A percentile compares a stretch with the other conserved stretches of the same genome.
Evolutionary conservation across 2,888 invertebrate species (phyloP).

Genomic region (Adelphocoris suturalis): DNA sequence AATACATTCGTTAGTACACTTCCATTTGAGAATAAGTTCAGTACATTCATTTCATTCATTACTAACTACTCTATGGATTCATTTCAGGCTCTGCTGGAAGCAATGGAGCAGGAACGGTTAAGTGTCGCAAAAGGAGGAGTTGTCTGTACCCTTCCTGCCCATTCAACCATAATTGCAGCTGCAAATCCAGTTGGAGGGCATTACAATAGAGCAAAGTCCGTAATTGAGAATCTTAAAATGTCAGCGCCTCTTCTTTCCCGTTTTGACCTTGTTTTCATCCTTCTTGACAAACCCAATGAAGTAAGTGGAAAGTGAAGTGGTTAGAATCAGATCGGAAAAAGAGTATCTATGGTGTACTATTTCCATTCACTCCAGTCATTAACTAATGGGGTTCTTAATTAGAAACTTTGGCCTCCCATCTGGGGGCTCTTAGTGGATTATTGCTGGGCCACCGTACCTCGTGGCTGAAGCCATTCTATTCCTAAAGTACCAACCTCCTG

Average conservation of each 20-base stretch:
- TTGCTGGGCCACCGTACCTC: too few relatives aligned
- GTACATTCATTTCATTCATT: too few relatives aligned
- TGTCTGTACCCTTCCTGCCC: slow-evolving; percentile 88
- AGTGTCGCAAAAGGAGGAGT: slow-evolving; percentile 95
- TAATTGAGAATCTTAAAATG: slow-evolving; percentile 93
- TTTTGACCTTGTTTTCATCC: slow-evolving; percentile 95
- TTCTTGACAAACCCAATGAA: slow-evolving; percentile 92
- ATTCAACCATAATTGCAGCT: slow-evolving; percentile 92
- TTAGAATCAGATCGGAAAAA: too few relatives aligned
- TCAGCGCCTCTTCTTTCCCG: slow-evolving; percentile 91
- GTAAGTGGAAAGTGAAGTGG: slow-evolving; percentile 78
- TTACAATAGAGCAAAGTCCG: slow-evolving; percentile 92
- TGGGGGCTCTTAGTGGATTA: too few relatives aligned
- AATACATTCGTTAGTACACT: too few relatives aligned
- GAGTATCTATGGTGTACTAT: too few relatives aligned
- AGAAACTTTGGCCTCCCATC: too few relatives aligned
- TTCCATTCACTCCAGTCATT: too few relatives aligned
- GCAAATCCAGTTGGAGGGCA: slow-evolving; percentile 95
- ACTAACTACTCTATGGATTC: not conserved
- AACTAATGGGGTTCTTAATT: too few relatives aligned
- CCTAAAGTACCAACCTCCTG: too few relatives aligned
- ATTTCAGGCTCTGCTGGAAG: slow-evolving; percentile 89
- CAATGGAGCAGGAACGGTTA: slow-evolving; percentile 96
- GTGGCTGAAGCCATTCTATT: too few relatives aligned
- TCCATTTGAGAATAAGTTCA: too few relatives aligned